phyloP scores from a whole-genome alignment of 2,113 vertebrate genomes.

The Raja brachyura region DNA sequence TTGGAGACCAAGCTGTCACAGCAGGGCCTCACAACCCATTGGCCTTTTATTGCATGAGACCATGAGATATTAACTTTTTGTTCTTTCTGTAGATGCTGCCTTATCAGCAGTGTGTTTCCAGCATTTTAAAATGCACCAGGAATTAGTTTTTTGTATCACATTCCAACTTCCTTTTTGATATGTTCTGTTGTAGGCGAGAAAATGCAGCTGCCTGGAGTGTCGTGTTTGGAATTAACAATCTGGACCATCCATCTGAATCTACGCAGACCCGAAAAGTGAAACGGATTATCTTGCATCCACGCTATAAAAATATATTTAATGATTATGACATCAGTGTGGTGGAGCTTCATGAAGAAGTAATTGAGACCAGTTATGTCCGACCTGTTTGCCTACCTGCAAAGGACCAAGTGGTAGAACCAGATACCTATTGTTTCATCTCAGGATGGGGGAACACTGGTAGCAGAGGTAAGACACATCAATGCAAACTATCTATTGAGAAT shows the following conservation, averaged over 20 bases:
- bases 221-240: constrained; percentile 83
- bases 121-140: background rate
- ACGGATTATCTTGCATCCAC: constrained; percentile 80
- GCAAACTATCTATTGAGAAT: background rate
- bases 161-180: background rate
- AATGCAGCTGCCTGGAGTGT: constrained; percentile 80
- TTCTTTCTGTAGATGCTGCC: too few relatives aligned
- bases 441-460: constrained; percentile 96
- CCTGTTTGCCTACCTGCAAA: constrained; percentile 76
- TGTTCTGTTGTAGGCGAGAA: constrained; percentile 63
- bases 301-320: constrained; percentile 82
- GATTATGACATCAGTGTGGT: constrained; percentile 95
- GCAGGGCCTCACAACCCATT: background rate
- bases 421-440: constrained; percentile 91
- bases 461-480: constrained; percentile 68
- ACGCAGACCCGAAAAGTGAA: constrained; percentile 74
- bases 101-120: too few relatives aligned
- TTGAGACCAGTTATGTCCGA: constrained; percentile 71
- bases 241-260: constrained; percentile 76
- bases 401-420: constrained; percentile 59
- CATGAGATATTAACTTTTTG: background rate
- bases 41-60: background rate
- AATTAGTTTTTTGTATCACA: rapidly evolving
- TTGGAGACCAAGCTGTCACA: background rate
- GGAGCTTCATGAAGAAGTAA: constrained; percentile 68